Conservation (phyloP, 2,888 invertebrate genomes). For the Ornithoptera priamus region DNA sequence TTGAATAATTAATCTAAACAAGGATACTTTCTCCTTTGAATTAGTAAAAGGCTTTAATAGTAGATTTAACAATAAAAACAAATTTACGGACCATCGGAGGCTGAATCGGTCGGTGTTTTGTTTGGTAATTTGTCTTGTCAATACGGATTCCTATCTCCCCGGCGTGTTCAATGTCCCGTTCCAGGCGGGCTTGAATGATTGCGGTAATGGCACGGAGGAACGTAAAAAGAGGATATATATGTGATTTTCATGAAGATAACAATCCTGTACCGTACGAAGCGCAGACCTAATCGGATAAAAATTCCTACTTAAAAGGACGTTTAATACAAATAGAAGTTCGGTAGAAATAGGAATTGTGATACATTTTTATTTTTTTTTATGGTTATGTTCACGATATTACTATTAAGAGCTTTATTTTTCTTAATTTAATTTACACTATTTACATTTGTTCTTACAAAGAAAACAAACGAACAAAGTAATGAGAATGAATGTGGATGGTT, state of each 20-base stretch:
- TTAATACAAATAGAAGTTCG: not conserved
- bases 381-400: no score
- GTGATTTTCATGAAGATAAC: conserved; percentile 21
- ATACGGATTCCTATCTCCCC: conserved; percentile 21
- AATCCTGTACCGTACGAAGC: conserved; percentile 7
- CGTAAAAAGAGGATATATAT: conserved; percentile 20
- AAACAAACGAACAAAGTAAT: no score
- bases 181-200: conserved; percentile 17
- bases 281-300: conserved; percentile 6
- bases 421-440: no score
- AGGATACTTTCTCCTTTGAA: no score
- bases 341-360: no score
- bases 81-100: not conserved
- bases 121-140: conserved; percentile 27
- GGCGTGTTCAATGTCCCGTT: conserved; percentile 14
- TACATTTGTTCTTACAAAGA: no score
- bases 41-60: no score
- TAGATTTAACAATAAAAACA: not conserved
- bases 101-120: conserved; percentile 2
- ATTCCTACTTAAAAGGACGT: not conserved
- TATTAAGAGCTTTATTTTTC: no score
- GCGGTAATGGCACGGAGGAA: conserved; percentile 13
- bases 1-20: no score
- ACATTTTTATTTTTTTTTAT: no score
- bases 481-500: no score